A percentile compares a stretch with the other conserved stretches of the same genome.
phyloP scores from a whole-genome alignment of 1,140 invertebrate genomes.

The Goniozus legneri region DNA sequence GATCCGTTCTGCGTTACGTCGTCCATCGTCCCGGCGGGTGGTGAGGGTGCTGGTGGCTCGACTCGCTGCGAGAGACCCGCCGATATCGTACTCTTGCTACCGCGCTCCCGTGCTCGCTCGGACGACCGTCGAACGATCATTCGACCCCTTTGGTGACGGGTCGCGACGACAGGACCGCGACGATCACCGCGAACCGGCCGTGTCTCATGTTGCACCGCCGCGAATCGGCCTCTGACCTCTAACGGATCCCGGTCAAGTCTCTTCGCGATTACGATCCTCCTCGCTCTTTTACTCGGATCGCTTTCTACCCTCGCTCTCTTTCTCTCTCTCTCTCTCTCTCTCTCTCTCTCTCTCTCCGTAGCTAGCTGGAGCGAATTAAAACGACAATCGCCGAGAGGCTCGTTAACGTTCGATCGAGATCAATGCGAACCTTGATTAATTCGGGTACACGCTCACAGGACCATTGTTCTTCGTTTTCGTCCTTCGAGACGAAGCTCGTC shows the following conservation, averaged over 20 bases:
- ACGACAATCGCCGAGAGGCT: neutral
- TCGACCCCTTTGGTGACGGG: too few relatives aligned
- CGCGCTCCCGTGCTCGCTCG: too few relatives aligned
- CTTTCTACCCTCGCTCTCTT: neutral
- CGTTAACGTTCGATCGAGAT: neutral
- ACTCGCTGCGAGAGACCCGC: too few relatives aligned
- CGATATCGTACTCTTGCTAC: too few relatives aligned
- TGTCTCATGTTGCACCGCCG: neutral
- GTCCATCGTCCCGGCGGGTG: conserved; percentile 40
- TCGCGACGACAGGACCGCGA: too few relatives aligned
- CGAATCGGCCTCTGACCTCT: neutral
- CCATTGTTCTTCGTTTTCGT: too few relatives aligned
- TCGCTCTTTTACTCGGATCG: too few relatives aligned
- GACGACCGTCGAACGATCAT: too few relatives aligned
- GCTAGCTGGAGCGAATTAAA: neutral
- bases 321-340: neutral
- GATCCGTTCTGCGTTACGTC: conserved; percentile 29
- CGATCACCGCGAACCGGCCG: neutral
- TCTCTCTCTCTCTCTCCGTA: neutral
- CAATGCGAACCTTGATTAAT: too few relatives aligned
- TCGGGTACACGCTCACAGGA: too few relatives aligned
- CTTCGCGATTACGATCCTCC: neutral
- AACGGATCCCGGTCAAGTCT: neutral
- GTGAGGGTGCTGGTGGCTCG: too few relatives aligned
- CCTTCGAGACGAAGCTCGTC: too few relatives aligned